phyloP scores from a whole-genome alignment of 2,888 invertebrate genomes.

The Phanerotoma sp. region DNA sequence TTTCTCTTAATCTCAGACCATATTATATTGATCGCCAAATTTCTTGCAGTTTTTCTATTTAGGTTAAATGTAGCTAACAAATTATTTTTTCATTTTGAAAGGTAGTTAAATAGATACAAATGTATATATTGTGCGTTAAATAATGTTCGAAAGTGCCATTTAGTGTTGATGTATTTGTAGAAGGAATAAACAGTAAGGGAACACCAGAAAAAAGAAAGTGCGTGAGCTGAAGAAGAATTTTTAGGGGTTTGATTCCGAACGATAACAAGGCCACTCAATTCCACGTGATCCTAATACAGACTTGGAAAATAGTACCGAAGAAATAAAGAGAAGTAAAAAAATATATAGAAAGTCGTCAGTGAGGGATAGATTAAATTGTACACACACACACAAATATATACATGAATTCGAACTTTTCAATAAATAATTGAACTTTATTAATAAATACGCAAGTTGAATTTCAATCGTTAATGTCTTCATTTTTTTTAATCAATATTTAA shows the following conservation, averaged over 20 bases:
- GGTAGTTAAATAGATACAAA: background rate
- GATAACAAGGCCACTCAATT: constrained; percentile 31
- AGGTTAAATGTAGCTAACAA: too few species aligned
- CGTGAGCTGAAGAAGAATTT: constrained; percentile 3
- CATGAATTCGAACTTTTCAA: background rate
- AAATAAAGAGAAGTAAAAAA: constrained; percentile 3
- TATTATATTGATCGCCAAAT: too few species aligned
- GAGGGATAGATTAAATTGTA: background rate
- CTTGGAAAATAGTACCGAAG: background rate
- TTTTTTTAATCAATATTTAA: background rate
- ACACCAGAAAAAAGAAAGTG: constrained; percentile 1
- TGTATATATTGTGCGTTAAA: background rate
- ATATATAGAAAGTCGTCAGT: constrained; percentile 12
- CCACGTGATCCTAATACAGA: constrained; percentile 46
- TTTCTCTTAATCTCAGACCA: too few species aligned
- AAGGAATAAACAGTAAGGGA: background rate
- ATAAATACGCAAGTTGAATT: constrained; percentile 1
- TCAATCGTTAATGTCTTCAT: background rate
- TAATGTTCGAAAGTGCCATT: background rate
- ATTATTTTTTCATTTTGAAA: too few species aligned
- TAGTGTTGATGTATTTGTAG: background rate
- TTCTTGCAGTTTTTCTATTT: too few species aligned
- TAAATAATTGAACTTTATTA: too few species aligned
- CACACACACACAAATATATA: too few species aligned
- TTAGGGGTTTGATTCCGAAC: constrained; percentile 31